Evolutionary conservation across 2,888 invertebrate species (phyloP).

Genomic region (Tortrix viridana): DNA sequence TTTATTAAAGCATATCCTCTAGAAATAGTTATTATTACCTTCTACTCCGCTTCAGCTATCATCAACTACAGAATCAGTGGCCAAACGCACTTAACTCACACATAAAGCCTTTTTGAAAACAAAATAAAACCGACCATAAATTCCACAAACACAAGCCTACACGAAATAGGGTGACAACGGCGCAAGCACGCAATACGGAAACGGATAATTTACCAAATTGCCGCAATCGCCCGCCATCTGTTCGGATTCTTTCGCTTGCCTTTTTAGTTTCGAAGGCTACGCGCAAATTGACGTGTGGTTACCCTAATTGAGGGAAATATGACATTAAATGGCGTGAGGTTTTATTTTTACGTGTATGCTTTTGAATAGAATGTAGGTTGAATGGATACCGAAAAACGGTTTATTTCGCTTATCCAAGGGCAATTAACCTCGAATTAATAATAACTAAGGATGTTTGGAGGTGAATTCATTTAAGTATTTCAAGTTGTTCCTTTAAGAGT

Average conservation of each 20-base stretch:
- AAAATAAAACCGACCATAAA: constrained; percentile 5
- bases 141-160: constrained; percentile 17
- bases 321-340: constrained; percentile 32
- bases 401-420: no score
- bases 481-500: no score
- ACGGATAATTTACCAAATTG: constrained; percentile 55
- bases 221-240: constrained; percentile 41
- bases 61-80: no score
- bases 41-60: no score
- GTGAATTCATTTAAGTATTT: no score
- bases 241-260: constrained; percentile 23
- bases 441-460: no score
- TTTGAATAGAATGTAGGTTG: no score
- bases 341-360: constrained; percentile 5
- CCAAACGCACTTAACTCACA: no score
- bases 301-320: constrained; percentile 36
- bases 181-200: constrained; percentile 47
- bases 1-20: no score
- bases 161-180: constrained; percentile 47
- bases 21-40: no score
- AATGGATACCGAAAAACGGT: no score
- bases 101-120: not conserved
- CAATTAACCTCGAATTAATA: no score
- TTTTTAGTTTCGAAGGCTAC: constrained; percentile 30
- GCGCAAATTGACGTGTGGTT: constrained; percentile 36